phyloP scores from a whole-genome alignment of 2,113 vertebrate species.

The Microtus richardsoni region DNA sequence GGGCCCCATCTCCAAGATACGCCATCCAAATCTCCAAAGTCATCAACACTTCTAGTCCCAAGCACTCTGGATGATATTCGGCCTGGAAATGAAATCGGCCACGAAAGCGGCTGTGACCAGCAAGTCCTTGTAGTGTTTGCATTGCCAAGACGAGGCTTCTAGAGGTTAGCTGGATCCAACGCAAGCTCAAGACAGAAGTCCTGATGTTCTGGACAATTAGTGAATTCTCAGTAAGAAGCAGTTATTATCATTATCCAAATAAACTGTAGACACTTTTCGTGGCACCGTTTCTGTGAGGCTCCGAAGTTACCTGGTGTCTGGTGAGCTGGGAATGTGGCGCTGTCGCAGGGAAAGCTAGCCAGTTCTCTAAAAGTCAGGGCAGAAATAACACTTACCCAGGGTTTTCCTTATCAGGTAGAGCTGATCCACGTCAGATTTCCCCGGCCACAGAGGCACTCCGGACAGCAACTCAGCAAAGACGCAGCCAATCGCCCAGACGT shows the following conservation, averaged over 20 bases:
- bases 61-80: not conserved
- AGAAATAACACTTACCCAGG: slow-evolving; percentile 88
- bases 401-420: slow-evolving; percentile 95
- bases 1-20: not conserved
- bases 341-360: not conserved
- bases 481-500: slow-evolving; percentile 97
- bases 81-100: not conserved
- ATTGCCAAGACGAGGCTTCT: not conserved
- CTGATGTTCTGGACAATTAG: not conserved
- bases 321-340: not conserved
- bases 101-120: not conserved
- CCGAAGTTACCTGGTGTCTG: not conserved
- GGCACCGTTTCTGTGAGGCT: not conserved
- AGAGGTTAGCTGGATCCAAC: slow-evolving; percentile 23
- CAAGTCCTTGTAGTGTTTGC: not conserved
- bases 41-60: not conserved
- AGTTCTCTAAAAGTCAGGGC: not conserved
- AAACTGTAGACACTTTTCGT: not conserved
- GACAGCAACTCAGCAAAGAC: slow-evolving; percentile 96
- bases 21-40: not conserved
- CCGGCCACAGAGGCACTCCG: slow-evolving; percentile 94
- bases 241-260: not conserved
- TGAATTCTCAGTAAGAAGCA: not conserved
- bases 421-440: slow-evolving; percentile 96
- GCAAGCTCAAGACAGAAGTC: not conserved